These are phyloP conservation scores for Pachyrhynchus sulphureomaculatus DNA, from an alignment of 1,140 invertebrate genomes.

Conservation along the genomic window DNA sequence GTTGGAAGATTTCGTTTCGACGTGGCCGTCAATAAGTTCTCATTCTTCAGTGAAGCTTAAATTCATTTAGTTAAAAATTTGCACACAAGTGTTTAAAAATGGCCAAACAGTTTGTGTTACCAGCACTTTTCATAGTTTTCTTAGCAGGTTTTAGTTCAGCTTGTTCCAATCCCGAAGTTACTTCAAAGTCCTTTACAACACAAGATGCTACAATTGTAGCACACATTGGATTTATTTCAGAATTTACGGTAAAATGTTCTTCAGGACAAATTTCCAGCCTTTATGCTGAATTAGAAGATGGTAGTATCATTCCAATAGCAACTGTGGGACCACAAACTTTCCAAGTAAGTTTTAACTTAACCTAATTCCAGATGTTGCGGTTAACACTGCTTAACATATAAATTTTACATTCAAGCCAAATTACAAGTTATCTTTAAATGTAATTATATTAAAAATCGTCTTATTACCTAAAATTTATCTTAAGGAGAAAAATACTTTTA, in stretches of 20 bases:
- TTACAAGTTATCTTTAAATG: too few species aligned
- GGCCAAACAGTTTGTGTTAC: conserved; percentile 2
- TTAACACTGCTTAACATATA: too few species aligned
- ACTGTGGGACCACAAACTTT: conserved; percentile 74
- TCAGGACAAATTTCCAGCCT: conserved; percentile 66
- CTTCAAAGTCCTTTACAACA: conserved; percentile 77
- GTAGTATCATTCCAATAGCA: conserved; percentile 77
- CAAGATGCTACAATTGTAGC: conserved; percentile 87
- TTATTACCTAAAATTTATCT: too few species aligned
- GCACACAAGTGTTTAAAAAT: not conserved
- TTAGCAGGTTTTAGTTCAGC: conserved; percentile 27
- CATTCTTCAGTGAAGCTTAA: conserved; percentile 4
- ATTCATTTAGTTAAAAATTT: not conserved
- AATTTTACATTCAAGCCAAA: too few species aligned
- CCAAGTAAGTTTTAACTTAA: conserved; percentile 61
- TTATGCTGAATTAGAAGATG: conserved; percentile 81
- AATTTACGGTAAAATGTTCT: conserved; percentile 71
- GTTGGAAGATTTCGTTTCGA: not conserved
- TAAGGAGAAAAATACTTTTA: too few species aligned
- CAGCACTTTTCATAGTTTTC: conserved; percentile 9
- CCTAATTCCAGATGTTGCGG: not conserved
- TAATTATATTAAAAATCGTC: too few species aligned
- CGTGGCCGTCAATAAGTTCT: conserved; percentile 3
- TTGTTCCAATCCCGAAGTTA: conserved; percentile 65
- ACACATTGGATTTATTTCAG: conserved; percentile 76